These are phyloP conservation scores for Manis crassicaudata DNA, from an alignment of 2,797 vertebrate species.

Conservation along the genomic window DNA sequence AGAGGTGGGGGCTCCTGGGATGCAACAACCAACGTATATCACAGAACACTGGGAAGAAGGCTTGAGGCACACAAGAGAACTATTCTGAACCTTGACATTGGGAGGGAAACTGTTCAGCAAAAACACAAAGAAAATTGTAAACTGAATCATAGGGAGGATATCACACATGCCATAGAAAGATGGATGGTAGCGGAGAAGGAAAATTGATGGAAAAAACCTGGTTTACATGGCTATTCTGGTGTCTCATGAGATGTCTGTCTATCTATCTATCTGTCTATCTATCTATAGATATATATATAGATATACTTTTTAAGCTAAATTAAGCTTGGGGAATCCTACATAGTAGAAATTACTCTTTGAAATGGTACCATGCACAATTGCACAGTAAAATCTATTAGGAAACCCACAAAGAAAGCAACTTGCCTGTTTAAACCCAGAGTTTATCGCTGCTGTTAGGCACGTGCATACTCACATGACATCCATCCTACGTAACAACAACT, in stretches of 20 bases:
- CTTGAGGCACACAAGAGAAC: not conserved
- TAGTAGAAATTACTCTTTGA: not conserved
- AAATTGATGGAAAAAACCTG: not conserved
- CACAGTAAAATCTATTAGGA: not conserved
- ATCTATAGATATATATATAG: no score
- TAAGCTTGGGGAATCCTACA: not conserved
- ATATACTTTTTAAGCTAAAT: not conserved
- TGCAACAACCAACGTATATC: not conserved
- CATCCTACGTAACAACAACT: not conserved
- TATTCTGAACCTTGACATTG: constrained; percentile 11
- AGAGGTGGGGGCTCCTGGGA: not conserved
- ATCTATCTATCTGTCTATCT: no score
- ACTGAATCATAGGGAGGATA: not conserved
- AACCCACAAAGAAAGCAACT: not conserved
- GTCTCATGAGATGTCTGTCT: not conserved
- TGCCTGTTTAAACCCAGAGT: not conserved
- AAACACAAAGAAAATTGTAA: not conserved
- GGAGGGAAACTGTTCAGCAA: not conserved
- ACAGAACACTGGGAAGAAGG: not conserved
- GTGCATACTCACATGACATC: not conserved
- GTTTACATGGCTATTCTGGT: not conserved
- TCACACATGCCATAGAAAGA: not conserved
- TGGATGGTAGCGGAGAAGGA: fast-evolving
- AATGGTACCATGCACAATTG: not conserved
- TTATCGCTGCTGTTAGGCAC: not conserved